phyloP scores from a whole-genome alignment of 1,140 invertebrate species.

The Drosophila rufa region DNA sequence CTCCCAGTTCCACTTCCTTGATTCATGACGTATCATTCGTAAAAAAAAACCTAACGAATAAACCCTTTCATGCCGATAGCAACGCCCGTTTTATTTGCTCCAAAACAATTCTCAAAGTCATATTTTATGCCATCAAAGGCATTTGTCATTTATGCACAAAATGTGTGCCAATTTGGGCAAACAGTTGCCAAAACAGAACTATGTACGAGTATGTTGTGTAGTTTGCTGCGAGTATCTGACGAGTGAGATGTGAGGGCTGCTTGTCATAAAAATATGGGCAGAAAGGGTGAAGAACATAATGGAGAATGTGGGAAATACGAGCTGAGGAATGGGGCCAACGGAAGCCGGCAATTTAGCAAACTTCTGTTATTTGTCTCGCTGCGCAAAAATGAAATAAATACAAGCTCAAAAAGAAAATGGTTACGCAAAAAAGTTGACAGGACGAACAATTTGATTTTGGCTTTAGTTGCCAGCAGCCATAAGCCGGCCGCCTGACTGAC shows the following conservation, averaged over 20 bases:
- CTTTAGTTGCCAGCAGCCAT: slow-evolving; percentile 42
- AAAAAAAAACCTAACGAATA: not conserved
- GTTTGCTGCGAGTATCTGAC: slow-evolving; percentile 43
- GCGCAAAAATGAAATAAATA: slow-evolving; percentile 69
- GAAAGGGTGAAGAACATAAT: slow-evolving; percentile 35
- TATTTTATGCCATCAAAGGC: slow-evolving; percentile 84
- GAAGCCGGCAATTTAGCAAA: slow-evolving; percentile 73
- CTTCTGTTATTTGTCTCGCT: slow-evolving; percentile 72
- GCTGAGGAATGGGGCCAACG: slow-evolving; percentile 47
- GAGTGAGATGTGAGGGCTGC: slow-evolving; percentile 32
- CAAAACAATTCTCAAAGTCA: slow-evolving; percentile 83
- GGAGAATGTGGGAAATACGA: slow-evolving; percentile 32
- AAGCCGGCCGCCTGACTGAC: slow-evolving; percentile 41
- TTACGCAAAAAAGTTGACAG: slow-evolving; percentile 71
- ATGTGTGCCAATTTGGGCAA: slow-evolving; percentile 76
- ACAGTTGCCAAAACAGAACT: slow-evolving; percentile 52
- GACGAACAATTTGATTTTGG: slow-evolving; percentile 73
- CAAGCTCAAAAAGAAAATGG: slow-evolving; percentile 40
- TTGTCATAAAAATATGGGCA: slow-evolving; percentile 47
- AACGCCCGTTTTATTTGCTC: slow-evolving; percentile 73
- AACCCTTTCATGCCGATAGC: slow-evolving; percentile 37
- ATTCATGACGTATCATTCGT: slow-evolving; percentile 9
- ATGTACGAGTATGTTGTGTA: slow-evolving; percentile 19
- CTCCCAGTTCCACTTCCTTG: not conserved
- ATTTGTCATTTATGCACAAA: slow-evolving; percentile 83